Evolutionary conservation across 2,113 vertebrate genomes (phyloP), one percentile per base, ranked within the genome.

Genomic region (Nibea coibor): DNA sequence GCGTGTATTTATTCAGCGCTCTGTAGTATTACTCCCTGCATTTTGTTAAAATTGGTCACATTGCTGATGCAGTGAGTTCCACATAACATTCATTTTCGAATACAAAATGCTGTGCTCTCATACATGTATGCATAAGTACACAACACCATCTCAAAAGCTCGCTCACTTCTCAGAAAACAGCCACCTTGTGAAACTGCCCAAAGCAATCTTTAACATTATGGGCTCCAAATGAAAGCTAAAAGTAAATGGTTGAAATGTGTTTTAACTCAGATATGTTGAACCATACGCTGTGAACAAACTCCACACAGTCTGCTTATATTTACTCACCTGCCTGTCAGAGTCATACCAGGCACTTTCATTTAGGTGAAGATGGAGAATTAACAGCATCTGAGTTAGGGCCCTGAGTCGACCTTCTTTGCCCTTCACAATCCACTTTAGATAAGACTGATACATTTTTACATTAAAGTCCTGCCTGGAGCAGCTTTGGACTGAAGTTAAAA

Each of bases 401-500:
- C 20, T 66, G n/a, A 24, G 26, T 4, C 0, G 6, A 71, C 71
- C 35, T 50, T 63, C 45, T 73, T 62, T 82, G 48, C 28, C 63
- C 71, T 70, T 78, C 45, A 74, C 15, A 26, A 6, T n/a, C 65
- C 42, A 51, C 63, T 78, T 58, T 69, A 63, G 74, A 81, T 61
- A 63, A 71, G 65, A 72, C 42, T 50, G 67, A 9, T 42, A n/a
- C 15, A 2, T 20, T 65, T 42, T 67, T 68, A 31, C 22, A 26
- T 47, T 14, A 24, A 71, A 45, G 8, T 73, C 9, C 28, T 47
- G 42, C 64, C 66, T 71, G 22, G 8, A 45, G 66, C 43, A 63
- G 7, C 53, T 73, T 63, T 72, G 35, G 59, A 43, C 19, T 5
- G 17, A 35, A 47, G 62, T 47, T 72, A 42, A 58, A 42, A 63